Conservation (phyloP, 2,797 vertebrate species). For the Coccyzus lansbergi region DNA sequence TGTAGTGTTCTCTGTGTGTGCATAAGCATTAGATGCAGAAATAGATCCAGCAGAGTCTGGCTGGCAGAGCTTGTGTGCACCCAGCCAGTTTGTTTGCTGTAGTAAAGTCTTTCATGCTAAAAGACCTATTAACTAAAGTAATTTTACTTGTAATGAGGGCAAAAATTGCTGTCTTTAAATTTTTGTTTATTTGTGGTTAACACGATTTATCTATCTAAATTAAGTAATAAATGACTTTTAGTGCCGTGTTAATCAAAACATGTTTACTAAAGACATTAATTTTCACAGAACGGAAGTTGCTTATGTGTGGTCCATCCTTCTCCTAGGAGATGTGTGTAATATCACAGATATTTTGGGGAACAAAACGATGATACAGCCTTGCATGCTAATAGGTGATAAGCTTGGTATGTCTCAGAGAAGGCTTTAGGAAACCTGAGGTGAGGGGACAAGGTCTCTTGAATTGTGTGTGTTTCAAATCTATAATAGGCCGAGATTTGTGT, state of each 20-base stretch:
- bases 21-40: rapidly evolving
- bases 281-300: neutral
- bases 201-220: constrained; percentile 1
- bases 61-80: neutral
- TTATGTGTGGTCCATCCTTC: neutral
- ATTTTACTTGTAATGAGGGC: neutral
- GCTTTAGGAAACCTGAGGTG: neutral
- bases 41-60: neutral
- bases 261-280: neutral
- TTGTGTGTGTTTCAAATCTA: neutral
- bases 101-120: neutral
- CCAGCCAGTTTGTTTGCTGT: neutral
- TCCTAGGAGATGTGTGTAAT: neutral
- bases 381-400: neutral
- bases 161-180: neutral
- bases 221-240: constrained; percentile 34
- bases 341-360: neutral
- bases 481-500: neutral
- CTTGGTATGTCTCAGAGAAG: neutral
- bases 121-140: neutral
- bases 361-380: rapidly evolving
- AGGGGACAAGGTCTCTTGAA: neutral
- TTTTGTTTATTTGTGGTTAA: constrained; percentile 18
- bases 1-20: neutral
- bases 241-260: constrained; percentile 16